Conservation (phyloP, 2,888 invertebrate genomes). For the Coenonympha glycerion region DNA sequence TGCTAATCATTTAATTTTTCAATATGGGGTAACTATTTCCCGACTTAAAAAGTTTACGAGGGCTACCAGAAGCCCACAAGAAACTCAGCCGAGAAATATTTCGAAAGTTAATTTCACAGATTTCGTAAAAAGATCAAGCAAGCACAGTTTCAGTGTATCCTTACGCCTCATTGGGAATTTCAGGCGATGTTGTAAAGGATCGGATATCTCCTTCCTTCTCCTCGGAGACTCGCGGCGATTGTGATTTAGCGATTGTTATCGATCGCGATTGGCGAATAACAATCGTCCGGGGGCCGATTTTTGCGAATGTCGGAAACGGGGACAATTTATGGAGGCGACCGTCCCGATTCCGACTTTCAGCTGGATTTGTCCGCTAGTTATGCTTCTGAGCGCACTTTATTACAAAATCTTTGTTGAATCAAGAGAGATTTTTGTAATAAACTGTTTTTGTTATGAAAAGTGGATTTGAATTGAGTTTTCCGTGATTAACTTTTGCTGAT, state of each 20-base stretch:
- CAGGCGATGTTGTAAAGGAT: slow-evolving; percentile 53
- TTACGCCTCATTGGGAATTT: slow-evolving; percentile 48
- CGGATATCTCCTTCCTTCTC: slow-evolving; percentile 40
- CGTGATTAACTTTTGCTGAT: too few relatives aligned
- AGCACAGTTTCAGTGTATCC: slow-evolving; percentile 45
- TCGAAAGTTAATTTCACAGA: slow-evolving; percentile 18
- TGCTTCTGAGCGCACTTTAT: too few relatives aligned
- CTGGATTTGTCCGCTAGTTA: not conserved
- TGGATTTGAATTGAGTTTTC: too few relatives aligned
- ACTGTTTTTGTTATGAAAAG: too few relatives aligned
- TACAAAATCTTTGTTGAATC: too few relatives aligned
- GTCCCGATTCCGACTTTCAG: not conserved
- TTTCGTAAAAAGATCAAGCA: slow-evolving; percentile 51
- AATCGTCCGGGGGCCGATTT: not conserved
- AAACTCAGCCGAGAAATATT: too few relatives aligned
- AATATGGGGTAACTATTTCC: too few relatives aligned
- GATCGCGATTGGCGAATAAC: slow-evolving; percentile 6
- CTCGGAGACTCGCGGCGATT: slow-evolving; percentile 3
- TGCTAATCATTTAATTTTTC: too few relatives aligned
- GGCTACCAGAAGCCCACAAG: too few relatives aligned
- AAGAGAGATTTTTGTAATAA: too few relatives aligned
- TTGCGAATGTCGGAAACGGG: slow-evolving; percentile 36
- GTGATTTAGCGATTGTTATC: slow-evolving; percentile 6
- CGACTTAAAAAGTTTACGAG: too few relatives aligned
- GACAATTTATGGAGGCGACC: slow-evolving; percentile 65